phyloP scores from a whole-genome alignment of 2,113 vertebrate species.

The Myocastor coypus region DNA sequence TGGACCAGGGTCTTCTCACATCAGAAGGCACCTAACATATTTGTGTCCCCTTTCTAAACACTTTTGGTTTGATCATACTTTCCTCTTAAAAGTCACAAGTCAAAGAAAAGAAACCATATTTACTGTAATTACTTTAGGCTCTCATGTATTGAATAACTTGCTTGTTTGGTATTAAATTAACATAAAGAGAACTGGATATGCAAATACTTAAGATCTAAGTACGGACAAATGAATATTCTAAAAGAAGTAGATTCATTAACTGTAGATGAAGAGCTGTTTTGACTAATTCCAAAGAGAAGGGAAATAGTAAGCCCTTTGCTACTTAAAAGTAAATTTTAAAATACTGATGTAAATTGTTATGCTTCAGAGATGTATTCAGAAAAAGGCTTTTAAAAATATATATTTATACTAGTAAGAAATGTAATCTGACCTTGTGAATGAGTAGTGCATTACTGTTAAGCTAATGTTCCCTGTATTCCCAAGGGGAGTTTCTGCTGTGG shows the following conservation, averaged over 20 bases:
- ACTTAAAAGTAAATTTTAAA: not conserved
- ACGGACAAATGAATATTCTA: slow-evolving; percentile 18
- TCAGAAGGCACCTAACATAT: not conserved
- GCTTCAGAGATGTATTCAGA: not conserved
- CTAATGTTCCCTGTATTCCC: slow-evolving; percentile 31
- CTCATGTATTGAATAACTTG: slow-evolving; percentile 25
- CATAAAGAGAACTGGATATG: slow-evolving; percentile 8
- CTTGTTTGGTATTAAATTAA: slow-evolving; percentile 53
- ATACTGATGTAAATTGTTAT: not conserved
- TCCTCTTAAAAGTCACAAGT: slow-evolving; percentile 37
- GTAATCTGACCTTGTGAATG: slow-evolving; percentile 21
- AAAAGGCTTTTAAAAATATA: slow-evolving; percentile 30
- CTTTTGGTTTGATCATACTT: slow-evolving; percentile 25
- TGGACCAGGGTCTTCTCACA: not conserved
- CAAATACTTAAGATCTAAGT: slow-evolving; percentile 22
- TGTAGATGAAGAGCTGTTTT: slow-evolving; percentile 30
- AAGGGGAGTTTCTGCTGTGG: slow-evolving; percentile 53
- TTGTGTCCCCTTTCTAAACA: not conserved
- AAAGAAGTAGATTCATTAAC: slow-evolving; percentile 11
- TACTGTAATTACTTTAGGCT: not conserved
- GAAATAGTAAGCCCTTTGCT: not conserved
- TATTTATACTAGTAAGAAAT: not conserved
- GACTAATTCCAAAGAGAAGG: slow-evolving; percentile 43
- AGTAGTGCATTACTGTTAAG: slow-evolving; percentile 21
- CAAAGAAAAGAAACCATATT: slow-evolving; percentile 4